Percentiles rank a stretch among this genome's conserved stretches.
Conservation (phyloP, 2,113 vertebrate species). For the Oriolus oriolus region DNA sequence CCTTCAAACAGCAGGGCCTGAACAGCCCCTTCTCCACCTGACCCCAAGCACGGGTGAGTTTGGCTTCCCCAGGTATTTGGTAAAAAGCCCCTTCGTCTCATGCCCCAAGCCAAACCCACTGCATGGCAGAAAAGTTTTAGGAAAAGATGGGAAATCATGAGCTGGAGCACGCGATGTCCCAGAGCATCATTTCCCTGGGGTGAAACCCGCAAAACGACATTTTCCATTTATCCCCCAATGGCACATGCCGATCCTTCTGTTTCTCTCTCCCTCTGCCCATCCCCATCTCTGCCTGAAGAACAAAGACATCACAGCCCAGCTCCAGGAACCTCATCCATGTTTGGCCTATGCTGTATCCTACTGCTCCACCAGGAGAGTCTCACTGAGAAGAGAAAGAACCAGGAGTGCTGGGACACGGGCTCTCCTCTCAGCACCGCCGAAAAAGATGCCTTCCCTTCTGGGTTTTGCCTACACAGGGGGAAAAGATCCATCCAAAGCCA, state of each 20-base stretch:
- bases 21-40: background rate
- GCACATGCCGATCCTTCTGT: background rate
- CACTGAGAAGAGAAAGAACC: background rate
- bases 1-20: background rate
- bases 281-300: constrained; percentile 40
- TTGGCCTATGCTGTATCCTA: background rate
- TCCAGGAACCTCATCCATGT: constrained; percentile 18
- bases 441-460: background rate
- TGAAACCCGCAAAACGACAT: background rate
- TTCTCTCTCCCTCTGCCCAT: constrained; percentile 16
- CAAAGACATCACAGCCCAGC: constrained; percentile 48
- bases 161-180: accelerated
- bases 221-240: background rate
- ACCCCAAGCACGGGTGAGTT: accelerated
- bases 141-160: background rate
- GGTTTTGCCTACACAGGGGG: background rate
- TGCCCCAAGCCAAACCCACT: background rate
- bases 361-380: background rate
- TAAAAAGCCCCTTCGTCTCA: background rate
- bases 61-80: background rate
- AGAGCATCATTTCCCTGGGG: background rate
- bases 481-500: background rate
- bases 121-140: background rate
- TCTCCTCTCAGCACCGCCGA: background rate
- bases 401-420: background rate